phyloP scores from a whole-genome alignment of 2,113 vertebrate species.

The Oreochromis tanganicae region DNA sequence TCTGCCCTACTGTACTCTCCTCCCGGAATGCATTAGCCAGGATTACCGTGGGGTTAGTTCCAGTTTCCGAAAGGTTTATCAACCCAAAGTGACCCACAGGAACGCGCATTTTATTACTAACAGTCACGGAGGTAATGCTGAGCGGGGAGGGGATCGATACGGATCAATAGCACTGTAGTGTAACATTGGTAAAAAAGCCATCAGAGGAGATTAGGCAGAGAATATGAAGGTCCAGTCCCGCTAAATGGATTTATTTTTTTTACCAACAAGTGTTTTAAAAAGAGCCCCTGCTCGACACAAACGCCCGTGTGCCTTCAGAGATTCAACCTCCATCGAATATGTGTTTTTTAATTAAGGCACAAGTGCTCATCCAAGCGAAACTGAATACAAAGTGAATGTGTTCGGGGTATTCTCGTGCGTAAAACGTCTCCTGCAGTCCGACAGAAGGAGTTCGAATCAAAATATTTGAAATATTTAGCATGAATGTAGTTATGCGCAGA shows the following conservation, averaged over 20 bases:
- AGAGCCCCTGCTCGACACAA: neutral
- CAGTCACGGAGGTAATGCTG: slow-evolving; percentile 1
- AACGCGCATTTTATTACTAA: slow-evolving; percentile 25
- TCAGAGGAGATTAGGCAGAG: slow-evolving; percentile 23
- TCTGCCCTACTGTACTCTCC: neutral
- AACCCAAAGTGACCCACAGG: slow-evolving; percentile 19
- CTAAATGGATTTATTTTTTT: neutral
- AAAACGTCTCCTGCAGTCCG: neutral
- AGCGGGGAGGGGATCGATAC: slow-evolving; percentile 33
- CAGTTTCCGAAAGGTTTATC: neutral
- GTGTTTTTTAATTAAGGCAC: neutral
- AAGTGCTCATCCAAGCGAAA: neutral
- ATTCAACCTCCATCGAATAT: neutral
- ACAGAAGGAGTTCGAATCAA: neutral
- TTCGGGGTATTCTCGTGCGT: neutral
- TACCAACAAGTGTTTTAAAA: slow-evolving; percentile 41
- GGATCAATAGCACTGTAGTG: slow-evolving; percentile 34
- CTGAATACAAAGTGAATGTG: neutral
- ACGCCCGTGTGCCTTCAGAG: neutral
- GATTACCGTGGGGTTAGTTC: neutral
- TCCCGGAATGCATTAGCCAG: neutral
- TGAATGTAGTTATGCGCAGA: neutral
- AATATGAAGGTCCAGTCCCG: neutral
- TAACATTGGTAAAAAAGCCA: slow-evolving; percentile 26
- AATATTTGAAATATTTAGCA: neutral